These are phyloP conservation scores for Ceratosolen fusciceps DNA, from an alignment of 1,140 invertebrate species.

Conservation along the genomic window DNA sequence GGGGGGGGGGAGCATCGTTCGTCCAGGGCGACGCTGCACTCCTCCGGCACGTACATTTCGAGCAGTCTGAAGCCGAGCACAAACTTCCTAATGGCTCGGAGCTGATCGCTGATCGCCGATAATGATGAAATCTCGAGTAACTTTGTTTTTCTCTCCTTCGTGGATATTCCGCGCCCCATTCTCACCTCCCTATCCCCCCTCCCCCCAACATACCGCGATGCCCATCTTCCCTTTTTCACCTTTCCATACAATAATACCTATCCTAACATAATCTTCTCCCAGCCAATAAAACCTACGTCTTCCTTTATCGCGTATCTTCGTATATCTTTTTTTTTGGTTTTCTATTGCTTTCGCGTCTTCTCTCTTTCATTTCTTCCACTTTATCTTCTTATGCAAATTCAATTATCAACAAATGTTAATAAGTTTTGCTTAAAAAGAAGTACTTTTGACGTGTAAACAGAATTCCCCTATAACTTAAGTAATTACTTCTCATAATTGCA, in stretches of 20 bases:
- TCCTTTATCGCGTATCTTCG: too few relatives aligned
- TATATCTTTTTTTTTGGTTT: too few relatives aligned
- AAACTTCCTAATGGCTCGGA: constrained; percentile 32
- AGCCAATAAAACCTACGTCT: too few relatives aligned
- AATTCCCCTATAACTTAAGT: background rate
- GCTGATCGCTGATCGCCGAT: constrained; percentile 23
- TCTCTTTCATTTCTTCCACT: background rate
- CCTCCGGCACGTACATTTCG: constrained; percentile 26
- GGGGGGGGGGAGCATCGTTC: background rate
- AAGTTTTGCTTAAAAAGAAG: too few relatives aligned
- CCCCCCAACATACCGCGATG: background rate
- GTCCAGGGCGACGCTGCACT: background rate
- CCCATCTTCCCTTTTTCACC: background rate
- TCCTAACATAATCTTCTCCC: too few relatives aligned
- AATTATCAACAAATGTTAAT: too few relatives aligned
- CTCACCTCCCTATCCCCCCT: background rate
- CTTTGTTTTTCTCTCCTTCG: constrained; percentile 1
- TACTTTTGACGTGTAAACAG: too few relatives aligned
- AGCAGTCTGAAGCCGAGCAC: constrained; percentile 14
- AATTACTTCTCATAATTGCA: background rate
- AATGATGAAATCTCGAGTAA: constrained; percentile 37
- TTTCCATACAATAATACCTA: background rate
- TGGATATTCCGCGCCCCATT: background rate
- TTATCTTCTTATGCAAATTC: background rate
- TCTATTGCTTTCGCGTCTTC: background rate